These are phyloP conservation scores for Trichonephila clavata DNA, from an alignment of 1,140 invertebrate species.

Conservation along the genomic window DNA sequence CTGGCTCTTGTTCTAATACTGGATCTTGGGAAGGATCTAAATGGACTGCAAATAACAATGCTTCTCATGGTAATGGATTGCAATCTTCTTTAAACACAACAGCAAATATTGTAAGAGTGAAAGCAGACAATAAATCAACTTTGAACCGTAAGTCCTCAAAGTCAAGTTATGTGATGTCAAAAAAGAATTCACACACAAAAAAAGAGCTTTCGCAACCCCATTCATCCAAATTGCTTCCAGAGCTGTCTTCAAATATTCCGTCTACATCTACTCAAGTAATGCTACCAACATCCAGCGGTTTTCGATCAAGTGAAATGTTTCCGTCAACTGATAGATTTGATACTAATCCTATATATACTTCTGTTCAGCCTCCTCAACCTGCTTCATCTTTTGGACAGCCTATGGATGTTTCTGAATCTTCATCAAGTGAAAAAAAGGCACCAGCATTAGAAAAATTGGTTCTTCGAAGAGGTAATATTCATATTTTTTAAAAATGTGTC, in stretches of 20 bases:
- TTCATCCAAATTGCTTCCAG: neutral
- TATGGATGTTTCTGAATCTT: neutral
- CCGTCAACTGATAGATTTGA: neutral
- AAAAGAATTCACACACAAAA: neutral
- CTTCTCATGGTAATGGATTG: neutral
- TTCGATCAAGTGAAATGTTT: neutral
- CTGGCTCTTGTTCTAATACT: neutral
- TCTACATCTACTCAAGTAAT: neutral
- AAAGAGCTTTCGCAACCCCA: neutral
- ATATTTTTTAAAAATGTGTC: neutral
- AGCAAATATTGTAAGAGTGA: slow-evolving; percentile 12
- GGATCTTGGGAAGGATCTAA: neutral
- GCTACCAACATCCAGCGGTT: neutral
- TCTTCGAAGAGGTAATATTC: neutral
- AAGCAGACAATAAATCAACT: neutral
- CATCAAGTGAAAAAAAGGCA: neutral
- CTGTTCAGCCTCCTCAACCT: neutral
- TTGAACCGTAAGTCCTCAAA: neutral
- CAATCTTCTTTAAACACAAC: neutral
- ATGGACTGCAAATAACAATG: neutral
- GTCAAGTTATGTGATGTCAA: neutral
- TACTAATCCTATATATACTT: neutral
- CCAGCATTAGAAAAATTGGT: slow-evolving; percentile 5
- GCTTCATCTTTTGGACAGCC: neutral
- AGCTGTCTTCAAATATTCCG: neutral